Percentiles rank a stretch among this genome's conserved stretches.
These are phyloP conservation scores for Pholis gunnellus DNA, from an alignment of 2,113 vertebrate species.

Conservation along the genomic window DNA sequence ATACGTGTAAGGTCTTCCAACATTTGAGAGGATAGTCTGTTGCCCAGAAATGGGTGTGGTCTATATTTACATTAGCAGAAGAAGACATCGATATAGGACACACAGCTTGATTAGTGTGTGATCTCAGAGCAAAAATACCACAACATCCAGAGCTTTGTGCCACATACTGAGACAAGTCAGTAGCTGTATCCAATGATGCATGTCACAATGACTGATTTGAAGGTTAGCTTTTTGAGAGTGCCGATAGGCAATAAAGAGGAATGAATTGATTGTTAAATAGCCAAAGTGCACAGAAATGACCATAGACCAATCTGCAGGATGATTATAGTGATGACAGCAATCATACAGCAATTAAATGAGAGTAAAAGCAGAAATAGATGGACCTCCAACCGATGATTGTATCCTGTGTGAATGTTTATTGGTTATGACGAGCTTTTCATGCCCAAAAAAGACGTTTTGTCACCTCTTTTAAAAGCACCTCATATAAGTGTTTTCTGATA, in stretches of 20 bases:
- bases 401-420: background rate
- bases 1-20: constrained; percentile 19
- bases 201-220: constrained; percentile 11
- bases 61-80: constrained; percentile 11
- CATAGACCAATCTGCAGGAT: background rate
- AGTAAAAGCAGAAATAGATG: background rate
- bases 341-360: background rate
- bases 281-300: background rate
- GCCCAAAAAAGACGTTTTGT: background rate
- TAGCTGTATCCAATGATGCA: background rate
- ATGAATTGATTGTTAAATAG: constrained; percentile 24
- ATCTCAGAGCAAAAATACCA: background rate
- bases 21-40: background rate
- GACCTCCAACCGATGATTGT: background rate
- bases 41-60: background rate
- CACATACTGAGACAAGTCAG: constrained; percentile 22
- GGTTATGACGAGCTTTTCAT: background rate
- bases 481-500: background rate
- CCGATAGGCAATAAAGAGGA: constrained; percentile 20
- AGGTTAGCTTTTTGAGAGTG: background rate
- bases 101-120: constrained; percentile 1
- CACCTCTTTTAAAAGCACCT: background rate
- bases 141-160: background rate
- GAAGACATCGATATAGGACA: background rate
- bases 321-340: background rate